Percentiles rank a stretch among this genome's conserved stretches.
These are phyloP conservation scores for Zootoca vivipara DNA, from an alignment of 2,113 vertebrate species.

Conservation along the genomic window DNA sequence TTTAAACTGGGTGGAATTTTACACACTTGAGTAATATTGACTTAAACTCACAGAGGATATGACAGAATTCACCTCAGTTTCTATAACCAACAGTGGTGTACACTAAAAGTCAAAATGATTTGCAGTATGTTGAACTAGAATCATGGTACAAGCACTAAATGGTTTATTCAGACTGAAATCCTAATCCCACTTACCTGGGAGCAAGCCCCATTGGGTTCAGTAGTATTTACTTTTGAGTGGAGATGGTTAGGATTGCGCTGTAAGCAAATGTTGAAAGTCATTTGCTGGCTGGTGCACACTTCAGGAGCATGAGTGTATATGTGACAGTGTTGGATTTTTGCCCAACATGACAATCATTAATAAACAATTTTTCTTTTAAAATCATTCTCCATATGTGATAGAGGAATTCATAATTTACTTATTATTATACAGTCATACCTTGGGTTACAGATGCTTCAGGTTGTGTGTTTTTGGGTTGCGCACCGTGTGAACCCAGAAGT, in stretches of 20 bases:
- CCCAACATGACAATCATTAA: conserved; percentile 9
- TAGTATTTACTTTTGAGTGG: too few species aligned
- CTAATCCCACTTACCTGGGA: too few species aligned
- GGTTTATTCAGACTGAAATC: too few species aligned
- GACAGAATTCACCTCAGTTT: not conserved
- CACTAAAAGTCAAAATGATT: fast-evolving
- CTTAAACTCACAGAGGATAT: not conserved
- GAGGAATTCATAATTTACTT: not conserved
- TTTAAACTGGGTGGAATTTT: not conserved
- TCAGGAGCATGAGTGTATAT: conserved; percentile 18
- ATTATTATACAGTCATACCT: too few species aligned
- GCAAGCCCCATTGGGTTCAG: too few species aligned
- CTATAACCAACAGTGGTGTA: not conserved
- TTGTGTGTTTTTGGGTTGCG: too few species aligned
- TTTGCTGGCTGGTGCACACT: not conserved
- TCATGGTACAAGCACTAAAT: too few species aligned
- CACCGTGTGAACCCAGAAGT: too few species aligned
- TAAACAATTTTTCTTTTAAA: conserved; percentile 8
- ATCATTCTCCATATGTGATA: not conserved
- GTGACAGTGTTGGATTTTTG: not conserved
- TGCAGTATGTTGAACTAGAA: too few species aligned
- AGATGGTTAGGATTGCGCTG: too few species aligned
- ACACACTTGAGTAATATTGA: not conserved
- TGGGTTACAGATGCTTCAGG: too few species aligned
- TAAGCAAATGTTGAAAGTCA: not conserved